Conservation (phyloP, 1,140 invertebrate genomes). For the Drosophila sproati region DNA sequence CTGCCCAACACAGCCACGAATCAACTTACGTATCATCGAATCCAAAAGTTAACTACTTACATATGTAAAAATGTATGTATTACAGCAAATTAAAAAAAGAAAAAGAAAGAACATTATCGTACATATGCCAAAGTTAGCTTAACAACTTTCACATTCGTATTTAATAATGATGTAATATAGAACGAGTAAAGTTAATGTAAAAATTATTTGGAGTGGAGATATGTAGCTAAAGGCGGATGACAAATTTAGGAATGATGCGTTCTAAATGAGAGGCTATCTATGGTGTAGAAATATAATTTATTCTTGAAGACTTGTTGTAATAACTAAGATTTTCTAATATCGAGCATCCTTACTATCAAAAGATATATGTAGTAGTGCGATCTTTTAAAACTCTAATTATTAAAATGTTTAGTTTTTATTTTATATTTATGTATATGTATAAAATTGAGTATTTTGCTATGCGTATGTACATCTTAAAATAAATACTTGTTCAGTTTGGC, state of each 20-base stretch:
- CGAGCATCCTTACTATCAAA: background rate
- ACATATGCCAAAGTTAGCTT: background rate
- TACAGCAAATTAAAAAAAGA: background rate
- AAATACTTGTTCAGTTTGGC: background rate
- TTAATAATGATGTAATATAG: background rate
- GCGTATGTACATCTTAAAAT: background rate
- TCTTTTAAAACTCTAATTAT: too few species aligned
- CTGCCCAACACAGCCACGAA: slow-evolving; percentile 24
- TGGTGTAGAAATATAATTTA: too few species aligned
- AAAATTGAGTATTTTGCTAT: too few species aligned
- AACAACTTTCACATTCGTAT: background rate
- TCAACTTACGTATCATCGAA: slow-evolving; percentile 23
- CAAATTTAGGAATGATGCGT: background rate
- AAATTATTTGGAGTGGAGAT: background rate
- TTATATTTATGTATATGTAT: too few species aligned
- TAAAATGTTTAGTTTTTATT: too few species aligned
- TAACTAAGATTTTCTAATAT: too few species aligned
- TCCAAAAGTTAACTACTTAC: background rate
- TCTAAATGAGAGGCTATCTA: too few species aligned
- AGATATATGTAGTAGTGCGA: too few species aligned
- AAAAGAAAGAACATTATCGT: background rate
- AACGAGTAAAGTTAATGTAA: background rate
- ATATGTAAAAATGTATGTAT: slow-evolving; percentile 40
- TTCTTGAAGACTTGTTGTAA: background rate
- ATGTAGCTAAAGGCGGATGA: background rate